Conservation (phyloP, 2,113 vertebrate species). For the Anseranas semipalmata region DNA sequence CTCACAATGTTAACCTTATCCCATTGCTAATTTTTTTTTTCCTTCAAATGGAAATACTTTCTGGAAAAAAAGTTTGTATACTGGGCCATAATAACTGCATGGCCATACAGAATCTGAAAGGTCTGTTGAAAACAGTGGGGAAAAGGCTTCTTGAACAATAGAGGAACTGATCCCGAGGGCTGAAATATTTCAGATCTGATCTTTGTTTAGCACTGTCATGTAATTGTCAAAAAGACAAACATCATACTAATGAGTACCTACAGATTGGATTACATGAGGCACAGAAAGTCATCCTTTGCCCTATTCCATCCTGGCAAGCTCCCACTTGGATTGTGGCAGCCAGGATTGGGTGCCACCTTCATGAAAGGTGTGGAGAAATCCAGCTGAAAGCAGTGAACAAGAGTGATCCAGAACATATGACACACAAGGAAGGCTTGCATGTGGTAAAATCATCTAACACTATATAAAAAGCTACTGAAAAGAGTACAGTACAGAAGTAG, state of each 20-base stretch:
- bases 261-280: background rate
- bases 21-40: background rate
- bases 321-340: background rate
- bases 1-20: background rate
- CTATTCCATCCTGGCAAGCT: background rate
- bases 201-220: background rate
- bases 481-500: background rate
- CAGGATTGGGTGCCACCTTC: background rate
- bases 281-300: background rate
- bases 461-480: background rate
- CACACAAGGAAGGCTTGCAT: background rate
- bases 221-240: background rate
- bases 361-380: background rate
- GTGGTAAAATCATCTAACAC: background rate
- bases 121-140: background rate
- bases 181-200: background rate
- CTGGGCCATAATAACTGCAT: background rate
- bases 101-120: background rate
- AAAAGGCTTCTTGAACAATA: background rate
- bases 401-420: background rate
- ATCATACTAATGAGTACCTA: background rate
- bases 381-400: background rate
- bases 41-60: background rate
- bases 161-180: background rate
- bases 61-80: background rate